These are phyloP conservation scores for Euborellia annulipes DNA, from an alignment of 1,140 invertebrate genomes.

Conservation along the genomic window DNA sequence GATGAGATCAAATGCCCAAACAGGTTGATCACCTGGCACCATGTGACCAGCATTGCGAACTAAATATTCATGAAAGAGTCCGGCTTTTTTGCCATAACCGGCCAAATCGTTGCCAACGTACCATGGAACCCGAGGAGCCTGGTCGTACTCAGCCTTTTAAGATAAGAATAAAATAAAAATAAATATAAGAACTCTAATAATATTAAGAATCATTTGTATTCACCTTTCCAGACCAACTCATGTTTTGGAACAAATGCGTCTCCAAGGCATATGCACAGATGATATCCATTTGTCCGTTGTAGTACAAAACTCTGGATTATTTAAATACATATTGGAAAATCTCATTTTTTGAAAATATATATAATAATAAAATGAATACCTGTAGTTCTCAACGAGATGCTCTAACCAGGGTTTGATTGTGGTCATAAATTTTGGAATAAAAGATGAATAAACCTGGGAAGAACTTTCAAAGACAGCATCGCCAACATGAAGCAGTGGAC, in stretches of 20 bases:
- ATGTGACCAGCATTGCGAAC: conserved; percentile 33
- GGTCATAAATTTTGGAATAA: conserved; percentile 41
- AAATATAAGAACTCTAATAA: no score
- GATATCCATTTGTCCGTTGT: conserved; percentile 74
- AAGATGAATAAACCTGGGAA: not conserved
- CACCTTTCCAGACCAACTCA: no score
- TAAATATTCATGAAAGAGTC: conserved; percentile 28
- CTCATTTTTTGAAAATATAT: no score
- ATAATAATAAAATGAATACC: no score
- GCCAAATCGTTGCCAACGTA: conserved; percentile 26
- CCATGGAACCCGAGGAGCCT: conserved; percentile 1
- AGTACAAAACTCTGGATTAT: conserved; percentile 49
- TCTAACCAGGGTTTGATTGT: conserved; percentile 58
- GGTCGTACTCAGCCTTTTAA: not conserved
- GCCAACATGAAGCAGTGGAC: conserved; percentile 66
- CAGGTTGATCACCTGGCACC: conserved; percentile 34
- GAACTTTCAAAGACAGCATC: conserved; percentile 43
- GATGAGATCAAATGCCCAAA: conserved; percentile 32
- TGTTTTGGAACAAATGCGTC: conserved; percentile 40
- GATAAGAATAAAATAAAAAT: no score
- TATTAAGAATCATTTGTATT: no score
- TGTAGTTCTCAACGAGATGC: conserved; percentile 42
- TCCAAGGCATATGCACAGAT: conserved; percentile 67
- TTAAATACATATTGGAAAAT: no score
- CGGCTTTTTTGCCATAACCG: conserved; percentile 30